These are phyloP conservation scores for Eupsilia transversa DNA, from an alignment of 2,888 invertebrate genomes.

Conservation along the genomic window DNA sequence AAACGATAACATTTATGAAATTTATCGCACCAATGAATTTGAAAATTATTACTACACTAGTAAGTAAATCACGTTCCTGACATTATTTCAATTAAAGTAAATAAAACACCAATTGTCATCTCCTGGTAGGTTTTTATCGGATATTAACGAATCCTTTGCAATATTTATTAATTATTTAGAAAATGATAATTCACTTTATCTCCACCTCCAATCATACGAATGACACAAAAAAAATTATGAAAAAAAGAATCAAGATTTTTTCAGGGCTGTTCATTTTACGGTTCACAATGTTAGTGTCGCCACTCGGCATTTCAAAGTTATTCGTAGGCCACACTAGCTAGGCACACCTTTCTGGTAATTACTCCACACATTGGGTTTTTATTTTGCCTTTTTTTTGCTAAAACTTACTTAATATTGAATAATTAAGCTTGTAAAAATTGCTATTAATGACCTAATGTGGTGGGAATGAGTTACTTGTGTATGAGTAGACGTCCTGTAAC, in stretches of 20 bases:
- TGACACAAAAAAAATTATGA: conserved; percentile 69
- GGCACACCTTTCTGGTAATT: conserved; percentile 18
- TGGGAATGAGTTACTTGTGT: not conserved
- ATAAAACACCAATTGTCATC: conserved; percentile 54
- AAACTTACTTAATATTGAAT: not conserved
- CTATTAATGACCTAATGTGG: too few species aligned
- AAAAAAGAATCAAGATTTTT: conserved; percentile 66
- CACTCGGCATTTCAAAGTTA: conserved; percentile 29
- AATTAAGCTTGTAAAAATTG: not conserved
- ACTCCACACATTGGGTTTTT: not conserved
- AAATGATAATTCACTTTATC: conserved; percentile 37
- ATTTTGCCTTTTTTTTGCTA: not conserved
- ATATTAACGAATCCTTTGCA: conserved; percentile 8
- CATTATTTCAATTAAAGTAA: conserved; percentile 53
- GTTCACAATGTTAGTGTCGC: conserved; percentile 47
- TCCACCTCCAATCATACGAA: conserved; percentile 45
- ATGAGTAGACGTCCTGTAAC: not conserved
- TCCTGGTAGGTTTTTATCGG: conserved; percentile 12
- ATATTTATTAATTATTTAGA: conserved; percentile 29
- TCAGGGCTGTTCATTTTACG: conserved; percentile 62
- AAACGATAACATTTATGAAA: conserved; percentile 60
- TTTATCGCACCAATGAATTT: conserved; percentile 69
- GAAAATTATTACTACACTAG: conserved; percentile 46
- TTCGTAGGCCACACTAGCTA: conserved; percentile 6
- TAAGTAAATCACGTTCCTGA: conserved; percentile 49